phyloP scores from a whole-genome alignment of 1,140 invertebrate species.

The Meteorus sp. region DNA sequence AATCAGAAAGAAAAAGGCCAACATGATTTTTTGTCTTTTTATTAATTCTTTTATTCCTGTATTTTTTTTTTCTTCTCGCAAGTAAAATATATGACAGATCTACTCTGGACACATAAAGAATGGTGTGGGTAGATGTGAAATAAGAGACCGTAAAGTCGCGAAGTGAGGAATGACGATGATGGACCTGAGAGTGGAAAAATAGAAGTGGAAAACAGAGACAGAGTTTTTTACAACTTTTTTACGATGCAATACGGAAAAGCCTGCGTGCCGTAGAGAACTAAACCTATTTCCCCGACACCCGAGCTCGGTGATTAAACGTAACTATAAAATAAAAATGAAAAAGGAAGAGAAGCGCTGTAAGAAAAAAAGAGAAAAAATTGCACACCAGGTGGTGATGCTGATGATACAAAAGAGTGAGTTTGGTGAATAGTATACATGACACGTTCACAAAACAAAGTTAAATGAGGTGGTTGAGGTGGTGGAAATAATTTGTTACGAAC shows the following conservation, averaged over 20 bases:
- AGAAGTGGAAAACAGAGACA: neutral
- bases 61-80: too few species aligned
- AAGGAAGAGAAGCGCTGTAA: neutral
- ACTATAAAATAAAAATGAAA: constrained; percentile 39
- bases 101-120: too few species aligned
- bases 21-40: too few species aligned
- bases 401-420: too few species aligned
- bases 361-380: neutral
- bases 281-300: constrained; percentile 43
- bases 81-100: too few species aligned
- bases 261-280: constrained; percentile 38
- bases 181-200: constrained; percentile 6
- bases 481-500: constrained; percentile 23
- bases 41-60: too few species aligned
- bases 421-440: too few species aligned
- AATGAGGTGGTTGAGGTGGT: constrained; percentile 36
- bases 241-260: constrained; percentile 38
- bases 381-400: too few species aligned
- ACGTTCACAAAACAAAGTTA: constrained; percentile 41
- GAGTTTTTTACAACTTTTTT: constrained; percentile 45
- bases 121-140: constrained; percentile 10
- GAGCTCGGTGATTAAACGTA: constrained; percentile 41
- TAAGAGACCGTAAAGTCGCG: constrained; percentile 2
- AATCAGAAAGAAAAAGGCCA: too few species aligned
- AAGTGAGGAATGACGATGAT: constrained; percentile 13